Conservation (phyloP, 2,888 invertebrate genomes). For the Tetramorium bicarinatum region DNA sequence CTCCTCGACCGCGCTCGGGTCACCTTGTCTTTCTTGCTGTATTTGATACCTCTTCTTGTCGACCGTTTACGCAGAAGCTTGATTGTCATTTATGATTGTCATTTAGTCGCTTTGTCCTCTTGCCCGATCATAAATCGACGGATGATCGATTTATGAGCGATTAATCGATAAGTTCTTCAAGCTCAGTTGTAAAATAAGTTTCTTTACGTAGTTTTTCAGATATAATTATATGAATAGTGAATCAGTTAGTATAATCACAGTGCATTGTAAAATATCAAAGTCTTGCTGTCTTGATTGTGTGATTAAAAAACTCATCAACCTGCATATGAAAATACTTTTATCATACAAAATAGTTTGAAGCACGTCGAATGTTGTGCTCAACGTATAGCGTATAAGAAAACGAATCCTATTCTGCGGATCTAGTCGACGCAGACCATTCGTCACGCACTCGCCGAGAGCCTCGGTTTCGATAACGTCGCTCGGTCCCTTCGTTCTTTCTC, state of each 20-base stretch:
- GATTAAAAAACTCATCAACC: background rate
- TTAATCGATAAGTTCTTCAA: background rate
- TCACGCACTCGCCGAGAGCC: slow-evolving; percentile 85
- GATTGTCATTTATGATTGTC: slow-evolving; percentile 80
- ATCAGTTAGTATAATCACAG: background rate
- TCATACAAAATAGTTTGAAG: background rate
- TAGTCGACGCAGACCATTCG: slow-evolving; percentile 84
- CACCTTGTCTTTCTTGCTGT: slow-evolving; percentile 4
- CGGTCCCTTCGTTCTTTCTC: slow-evolving; percentile 59
- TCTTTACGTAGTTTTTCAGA: background rate
- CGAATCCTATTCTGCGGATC: slow-evolving; percentile 72
- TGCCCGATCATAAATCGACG: slow-evolving; percentile 52
- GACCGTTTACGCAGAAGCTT: slow-evolving; percentile 70
- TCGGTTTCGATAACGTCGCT: slow-evolving; percentile 83
- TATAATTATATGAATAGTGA: background rate
- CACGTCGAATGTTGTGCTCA: slow-evolving; percentile 80
- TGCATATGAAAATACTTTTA: background rate
- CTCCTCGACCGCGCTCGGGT: slow-evolving; percentile 1
- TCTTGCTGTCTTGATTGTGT: background rate
- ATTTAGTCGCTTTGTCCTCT: slow-evolving; percentile 65
- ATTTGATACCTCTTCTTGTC: background rate
- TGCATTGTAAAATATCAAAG: background rate
- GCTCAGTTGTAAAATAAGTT: background rate
- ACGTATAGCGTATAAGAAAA: slow-evolving; percentile 53
- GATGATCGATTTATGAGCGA: background rate